Evolutionary conservation across 2,113 vertebrate genomes (phyloP).

Genomic region (Malurus melanocephalus): DNA sequence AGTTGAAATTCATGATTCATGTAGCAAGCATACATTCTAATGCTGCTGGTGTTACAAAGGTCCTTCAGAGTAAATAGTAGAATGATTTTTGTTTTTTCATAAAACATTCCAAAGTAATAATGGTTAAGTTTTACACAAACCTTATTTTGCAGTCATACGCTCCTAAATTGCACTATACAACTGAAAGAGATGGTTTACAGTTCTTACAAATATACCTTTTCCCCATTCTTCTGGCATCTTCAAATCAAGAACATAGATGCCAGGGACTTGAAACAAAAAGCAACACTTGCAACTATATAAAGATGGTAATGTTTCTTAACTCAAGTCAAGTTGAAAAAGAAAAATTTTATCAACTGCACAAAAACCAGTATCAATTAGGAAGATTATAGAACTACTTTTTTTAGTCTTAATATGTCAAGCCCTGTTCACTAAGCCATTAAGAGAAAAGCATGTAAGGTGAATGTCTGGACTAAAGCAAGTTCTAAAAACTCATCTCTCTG

Average conservation of each 20-base stretch:
- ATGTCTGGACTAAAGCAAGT: background rate
- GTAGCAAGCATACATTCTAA: background rate
- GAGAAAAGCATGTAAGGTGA: conserved; percentile 18
- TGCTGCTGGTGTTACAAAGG: background rate
- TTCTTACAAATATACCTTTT: background rate
- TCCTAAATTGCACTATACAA: background rate
- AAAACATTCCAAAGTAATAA: background rate
- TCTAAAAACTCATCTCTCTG: conserved; percentile 13
- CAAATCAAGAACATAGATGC: background rate
- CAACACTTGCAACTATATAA: background rate
- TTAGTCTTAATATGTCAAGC: background rate
- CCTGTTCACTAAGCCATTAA: background rate
- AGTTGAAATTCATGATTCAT: background rate
- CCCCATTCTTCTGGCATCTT: background rate
- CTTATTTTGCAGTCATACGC: background rate
- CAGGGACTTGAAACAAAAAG: background rate
- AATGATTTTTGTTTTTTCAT: background rate
- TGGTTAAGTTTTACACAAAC: background rate
- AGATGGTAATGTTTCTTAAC: background rate
- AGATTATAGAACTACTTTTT: background rate
- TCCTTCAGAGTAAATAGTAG: background rate
- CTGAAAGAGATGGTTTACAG: background rate
- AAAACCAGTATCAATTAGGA: background rate
- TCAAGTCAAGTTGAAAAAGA: background rate
- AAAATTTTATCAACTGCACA: background rate